Base-by-base conservation (phyloP, 2,888 invertebrate genomes). In the Synanthedon formicaeformis region DNA sequence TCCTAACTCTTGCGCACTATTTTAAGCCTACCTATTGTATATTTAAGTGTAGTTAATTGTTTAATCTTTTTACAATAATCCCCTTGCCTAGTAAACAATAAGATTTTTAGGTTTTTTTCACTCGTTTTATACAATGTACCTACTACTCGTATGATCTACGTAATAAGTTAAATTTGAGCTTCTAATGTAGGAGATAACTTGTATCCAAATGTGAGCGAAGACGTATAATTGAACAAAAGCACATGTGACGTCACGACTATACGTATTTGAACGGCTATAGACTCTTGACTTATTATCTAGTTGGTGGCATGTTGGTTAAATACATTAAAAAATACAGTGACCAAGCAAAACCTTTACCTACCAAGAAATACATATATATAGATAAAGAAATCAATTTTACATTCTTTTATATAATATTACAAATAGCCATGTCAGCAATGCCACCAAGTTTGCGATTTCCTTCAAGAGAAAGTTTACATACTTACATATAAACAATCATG, bases 61-160 rank as follows among this genome's bases (percentile, higher is more conserved):
- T 78, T 79, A 79, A 81, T 75, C 60, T 75, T 81, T 49, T 78
- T 80, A 84, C 81, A 76, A 75, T 84, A 80, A 80, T 73, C 73
- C 78, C 78, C 75, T 78, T 79, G 79, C 78, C 78, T 85, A 82
- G 77, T 82, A 77, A 73, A 66, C 60, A 74, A 67, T 83, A 84
- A 83, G 79, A 68, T 75, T 78, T 78, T 85, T 84, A 83, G 82
- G 81, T 27, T 50, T 84, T 87, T 86, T 86, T 83, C 85, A 87
- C 85, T 84, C 83, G 78, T 87, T 87, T 86, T 87, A 83, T 87
- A 87, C 85, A 84, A 81, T 84, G 80, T 84, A 83, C 78, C 75
- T 76, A 69, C 62, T 74, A 78, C 71, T 75, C 75, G 65, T 81
- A 84, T 78, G 65, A 76, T 76, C 75, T 83, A 84, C 75, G 63